Percentiles rank a stretch among this genome's conserved stretches.
Evolutionary conservation across 2,113 vertebrate species (phyloP).

Genomic region (Helogale parvula): DNA sequence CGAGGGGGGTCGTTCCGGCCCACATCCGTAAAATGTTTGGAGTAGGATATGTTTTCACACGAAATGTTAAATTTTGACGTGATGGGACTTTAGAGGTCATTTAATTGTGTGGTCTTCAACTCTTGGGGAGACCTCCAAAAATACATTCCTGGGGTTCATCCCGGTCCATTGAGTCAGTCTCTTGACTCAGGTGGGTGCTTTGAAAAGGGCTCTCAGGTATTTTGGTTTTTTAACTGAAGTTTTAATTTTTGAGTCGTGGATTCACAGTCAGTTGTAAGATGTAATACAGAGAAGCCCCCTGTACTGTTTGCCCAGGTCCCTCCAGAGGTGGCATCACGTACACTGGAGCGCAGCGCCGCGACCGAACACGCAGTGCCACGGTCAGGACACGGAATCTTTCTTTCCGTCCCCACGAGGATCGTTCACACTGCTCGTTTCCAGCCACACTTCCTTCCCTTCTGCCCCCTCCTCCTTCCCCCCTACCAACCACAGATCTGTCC

Average conservation of each 20-base stretch:
- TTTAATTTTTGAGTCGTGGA: background rate
- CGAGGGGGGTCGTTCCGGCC: background rate
- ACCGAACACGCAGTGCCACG: background rate
- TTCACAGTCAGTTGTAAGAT: background rate
- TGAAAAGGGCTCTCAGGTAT: background rate
- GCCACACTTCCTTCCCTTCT: background rate
- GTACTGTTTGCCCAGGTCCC: background rate
- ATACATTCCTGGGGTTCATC: too few species aligned
- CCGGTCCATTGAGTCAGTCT: background rate
- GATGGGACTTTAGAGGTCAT: background rate
- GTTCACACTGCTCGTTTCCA: background rate
- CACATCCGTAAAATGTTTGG: background rate
- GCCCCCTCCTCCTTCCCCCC: background rate
- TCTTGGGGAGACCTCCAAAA: background rate
- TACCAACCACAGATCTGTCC: background rate
- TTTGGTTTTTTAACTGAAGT: background rate
- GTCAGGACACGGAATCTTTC: background rate
- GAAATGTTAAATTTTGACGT: conserved; percentile 32
- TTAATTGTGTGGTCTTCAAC: conserved; percentile 38
- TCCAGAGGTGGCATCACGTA: background rate
- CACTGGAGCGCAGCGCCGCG: background rate
- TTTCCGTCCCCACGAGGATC: background rate
- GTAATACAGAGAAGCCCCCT: too few species aligned
- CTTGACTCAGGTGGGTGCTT: background rate
- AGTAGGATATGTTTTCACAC: conserved; percentile 23